These are phyloP conservation scores for Platichthys flesus DNA, from an alignment of 2,113 vertebrate genomes.

Conservation along the genomic window DNA sequence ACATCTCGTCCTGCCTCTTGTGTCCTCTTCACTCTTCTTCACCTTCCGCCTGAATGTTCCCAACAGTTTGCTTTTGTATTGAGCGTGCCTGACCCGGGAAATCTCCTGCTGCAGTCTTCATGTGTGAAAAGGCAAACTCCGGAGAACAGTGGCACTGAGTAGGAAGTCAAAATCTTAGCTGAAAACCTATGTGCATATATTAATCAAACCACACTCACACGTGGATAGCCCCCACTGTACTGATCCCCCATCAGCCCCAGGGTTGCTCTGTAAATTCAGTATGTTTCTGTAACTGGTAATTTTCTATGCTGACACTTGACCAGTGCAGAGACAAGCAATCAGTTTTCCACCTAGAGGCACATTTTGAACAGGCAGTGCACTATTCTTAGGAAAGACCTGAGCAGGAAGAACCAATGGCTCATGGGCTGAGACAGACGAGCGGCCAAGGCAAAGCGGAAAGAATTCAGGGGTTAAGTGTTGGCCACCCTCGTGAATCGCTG, in stretches of 20 bases:
- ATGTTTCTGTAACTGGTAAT: neutral
- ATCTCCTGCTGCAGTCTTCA: no score
- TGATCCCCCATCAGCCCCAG: no score
- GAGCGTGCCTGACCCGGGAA: no score
- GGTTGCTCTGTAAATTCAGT: no score
- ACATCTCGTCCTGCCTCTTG: no score
- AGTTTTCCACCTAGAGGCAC: neutral
- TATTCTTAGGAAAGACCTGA: conserved; percentile 17
- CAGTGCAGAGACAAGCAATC: neutral
- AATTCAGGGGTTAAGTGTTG: conserved; percentile 17
- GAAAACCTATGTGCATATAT: neutral
- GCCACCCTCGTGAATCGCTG: conserved; percentile 20
- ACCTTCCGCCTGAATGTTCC: no score
- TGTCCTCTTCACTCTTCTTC: no score
- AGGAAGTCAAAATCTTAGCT: no score
- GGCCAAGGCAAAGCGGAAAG: neutral
- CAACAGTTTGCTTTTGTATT: no score
- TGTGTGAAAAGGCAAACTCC: no score
- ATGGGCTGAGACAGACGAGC: conserved; percentile 9
- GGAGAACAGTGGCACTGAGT: no score
- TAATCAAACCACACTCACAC: neutral
- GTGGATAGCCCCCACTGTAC: no score
- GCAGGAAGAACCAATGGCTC: conserved; percentile 37
- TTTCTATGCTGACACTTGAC: neutral
- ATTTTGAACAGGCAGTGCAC: neutral